Evolutionary conservation across 2,888 invertebrate genomes (phyloP).

Genomic region (Cataglyphis altisquamis): DNA sequence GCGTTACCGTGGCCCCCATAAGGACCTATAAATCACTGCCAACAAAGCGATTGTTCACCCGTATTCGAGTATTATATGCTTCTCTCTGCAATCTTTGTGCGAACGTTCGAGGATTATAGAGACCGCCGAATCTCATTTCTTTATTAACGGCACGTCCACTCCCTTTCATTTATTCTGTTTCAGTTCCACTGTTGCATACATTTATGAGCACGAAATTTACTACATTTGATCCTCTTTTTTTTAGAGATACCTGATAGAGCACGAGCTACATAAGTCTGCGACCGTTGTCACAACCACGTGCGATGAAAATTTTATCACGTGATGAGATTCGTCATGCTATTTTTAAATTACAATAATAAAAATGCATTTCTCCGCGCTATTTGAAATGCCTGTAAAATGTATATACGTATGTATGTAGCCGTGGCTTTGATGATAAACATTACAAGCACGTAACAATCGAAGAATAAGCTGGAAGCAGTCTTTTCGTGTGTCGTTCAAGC

Average conservation of each 20-base stretch:
- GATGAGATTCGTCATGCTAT: neutral
- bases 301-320: neutral
- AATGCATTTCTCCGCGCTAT: neutral
- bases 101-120: conserved; percentile 2
- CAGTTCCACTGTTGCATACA: conserved; percentile 7
- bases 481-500: neutral
- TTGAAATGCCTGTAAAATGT: conserved; percentile 15
- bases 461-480: conserved; percentile 1
- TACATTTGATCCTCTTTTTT: conserved; percentile 24
- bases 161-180: conserved; percentile 19
- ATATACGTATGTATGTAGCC: too few species aligned
- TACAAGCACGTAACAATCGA: conserved; percentile 6
- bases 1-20: conserved; percentile 66
- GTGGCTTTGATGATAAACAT: conserved; percentile 3
- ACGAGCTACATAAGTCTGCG: conserved; percentile 12
- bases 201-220: conserved; percentile 29
- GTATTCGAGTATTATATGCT: conserved; percentile 67
- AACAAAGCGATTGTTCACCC: conserved; percentile 72
- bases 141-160: conserved; percentile 34
- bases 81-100: conserved; percentile 57
- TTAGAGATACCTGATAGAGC: conserved; percentile 19
- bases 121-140: conserved; percentile 42
- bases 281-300: conserved; percentile 27
- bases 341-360: conserved; percentile 42
- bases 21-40: conserved; percentile 75